Evolutionary conservation across 1,140 invertebrate species (phyloP), one percentile per base, ranked within the genome.

Genomic region (Oreohelix idahoensis): DNA sequence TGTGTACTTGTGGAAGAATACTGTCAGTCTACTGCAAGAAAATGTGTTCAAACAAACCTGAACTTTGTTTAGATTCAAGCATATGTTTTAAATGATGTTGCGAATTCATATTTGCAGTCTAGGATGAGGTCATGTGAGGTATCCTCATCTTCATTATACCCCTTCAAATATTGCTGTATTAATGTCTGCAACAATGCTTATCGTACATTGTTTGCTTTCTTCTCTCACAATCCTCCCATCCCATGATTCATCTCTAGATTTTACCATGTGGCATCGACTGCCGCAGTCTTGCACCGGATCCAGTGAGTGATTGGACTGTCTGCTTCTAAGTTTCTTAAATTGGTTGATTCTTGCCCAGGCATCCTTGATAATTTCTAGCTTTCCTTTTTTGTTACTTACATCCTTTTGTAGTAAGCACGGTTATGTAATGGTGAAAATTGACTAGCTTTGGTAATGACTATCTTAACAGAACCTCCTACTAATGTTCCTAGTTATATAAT

Each of bases 231-330:
- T 32, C 5, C 17, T 66, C 20, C 51, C 51, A 23, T 58, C 51
- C 51, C 38, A n/a, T 71, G 35, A n/a, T 69, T 35, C 32, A 26
- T 80, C 83, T 86, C 20, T 87, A 91, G 90, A 88, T 91, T 91
- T 88, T 89, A 88, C 86, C 88, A 87, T 76, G 86, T 89, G 87
- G 90, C 88, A 63, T 86, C 87, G 63, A 90, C 90, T 23, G 84
- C 89, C 63, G 83, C 84, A 71, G 86, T 91, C 45, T 81, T 91
- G 78, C 87, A 85, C 77, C 87, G 86, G 86, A 91, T 91, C 83
- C 90, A 91, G 90, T 91, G 89, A 91, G 90, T 90, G 75, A 66
- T 63, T 29, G 42, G 58, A 77, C 63, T 71, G 80, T 36, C 69
- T 58, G 45, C 63, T 32, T n/a, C 5, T 8, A 32, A 2, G 63